Percentiles rank a stretch among this genome's conserved stretches.
phyloP scores from a whole-genome alignment of 2,888 invertebrate genomes.

The Drosophila kambysellisi region DNA sequence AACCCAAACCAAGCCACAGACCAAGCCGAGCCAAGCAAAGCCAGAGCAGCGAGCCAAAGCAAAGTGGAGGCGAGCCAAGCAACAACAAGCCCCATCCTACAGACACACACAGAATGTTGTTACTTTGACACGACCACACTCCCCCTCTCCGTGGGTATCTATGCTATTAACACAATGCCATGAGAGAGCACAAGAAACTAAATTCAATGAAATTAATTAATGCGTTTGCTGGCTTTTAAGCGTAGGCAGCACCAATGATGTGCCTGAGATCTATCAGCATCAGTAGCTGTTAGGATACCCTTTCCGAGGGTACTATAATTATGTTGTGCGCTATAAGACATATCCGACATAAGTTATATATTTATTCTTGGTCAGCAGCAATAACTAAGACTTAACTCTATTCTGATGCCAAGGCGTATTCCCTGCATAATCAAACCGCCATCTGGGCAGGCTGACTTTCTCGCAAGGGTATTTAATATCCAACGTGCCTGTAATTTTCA shows the following conservation, averaged over 20 bases:
- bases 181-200: constrained; percentile 50
- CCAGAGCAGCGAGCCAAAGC: constrained; percentile 4
- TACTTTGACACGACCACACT: constrained; percentile 45
- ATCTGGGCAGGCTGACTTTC: not conserved
- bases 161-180: constrained; percentile 33
- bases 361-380: not conserved
- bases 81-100: constrained; percentile 16
- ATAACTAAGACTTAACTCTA: not conserved
- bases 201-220: constrained; percentile 78
- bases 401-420: not conserved
- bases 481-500: not conserved
- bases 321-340: not conserved
- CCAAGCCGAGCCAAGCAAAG: constrained; percentile 11
- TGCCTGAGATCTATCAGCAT: constrained; percentile 34
- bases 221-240: constrained; percentile 40
- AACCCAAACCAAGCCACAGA: constrained; percentile 18
- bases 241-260: constrained; percentile 54
- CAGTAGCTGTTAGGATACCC: constrained; percentile 25
- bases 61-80: constrained; percentile 54
- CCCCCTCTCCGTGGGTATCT: constrained; percentile 8
- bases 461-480: not conserved
- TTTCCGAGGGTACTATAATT: not conserved
- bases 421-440: not conserved
- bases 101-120: constrained; percentile 10
- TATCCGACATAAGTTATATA: not conserved